Conservation (phyloP, 1,140 invertebrate species). For the Trichonephila clavata region DNA sequence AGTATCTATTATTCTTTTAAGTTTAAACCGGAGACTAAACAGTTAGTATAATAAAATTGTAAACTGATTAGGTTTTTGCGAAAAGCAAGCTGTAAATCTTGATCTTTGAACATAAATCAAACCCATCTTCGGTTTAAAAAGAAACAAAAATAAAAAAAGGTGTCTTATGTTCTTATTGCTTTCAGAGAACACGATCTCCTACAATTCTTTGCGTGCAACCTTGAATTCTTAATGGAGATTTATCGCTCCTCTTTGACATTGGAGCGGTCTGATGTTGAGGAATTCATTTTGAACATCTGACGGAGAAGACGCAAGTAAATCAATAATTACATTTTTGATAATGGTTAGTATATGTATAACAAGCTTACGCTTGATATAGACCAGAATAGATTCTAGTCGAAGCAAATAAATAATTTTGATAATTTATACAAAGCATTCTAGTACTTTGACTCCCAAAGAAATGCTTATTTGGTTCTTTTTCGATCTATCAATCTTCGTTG, state of each 20-base stretch:
- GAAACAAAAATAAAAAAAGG: constrained; percentile 7
- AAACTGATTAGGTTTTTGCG: background rate
- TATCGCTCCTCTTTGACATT: constrained; percentile 36
- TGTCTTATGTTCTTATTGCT: constrained; percentile 25
- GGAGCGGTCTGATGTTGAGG: background rate
- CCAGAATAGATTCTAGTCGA: background rate
- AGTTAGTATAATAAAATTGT: constrained; percentile 5
- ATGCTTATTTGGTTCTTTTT: background rate
- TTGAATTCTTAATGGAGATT: constrained; percentile 45
- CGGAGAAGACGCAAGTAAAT: constrained; percentile 3
- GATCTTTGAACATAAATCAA: constrained; percentile 26
- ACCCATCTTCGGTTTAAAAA: background rate
- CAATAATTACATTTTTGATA: background rate
- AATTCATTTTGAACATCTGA: background rate
- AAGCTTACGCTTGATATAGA: background rate
- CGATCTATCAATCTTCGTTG: background rate
- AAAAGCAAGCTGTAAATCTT: background rate
- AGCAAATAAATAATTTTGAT: constrained; percentile 17
- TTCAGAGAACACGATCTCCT: constrained; percentile 23
- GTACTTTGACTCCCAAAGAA: background rate
- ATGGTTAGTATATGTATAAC: background rate
- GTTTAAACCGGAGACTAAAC: background rate
- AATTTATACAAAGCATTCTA: background rate
- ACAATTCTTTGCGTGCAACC: constrained; percentile 30
- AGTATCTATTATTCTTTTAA: background rate